Percentiles rank a stretch among this genome's conserved stretches.
Evolutionary conservation across 2,113 vertebrate species (phyloP).

Genomic region (Hemiprocne comata): DNA sequence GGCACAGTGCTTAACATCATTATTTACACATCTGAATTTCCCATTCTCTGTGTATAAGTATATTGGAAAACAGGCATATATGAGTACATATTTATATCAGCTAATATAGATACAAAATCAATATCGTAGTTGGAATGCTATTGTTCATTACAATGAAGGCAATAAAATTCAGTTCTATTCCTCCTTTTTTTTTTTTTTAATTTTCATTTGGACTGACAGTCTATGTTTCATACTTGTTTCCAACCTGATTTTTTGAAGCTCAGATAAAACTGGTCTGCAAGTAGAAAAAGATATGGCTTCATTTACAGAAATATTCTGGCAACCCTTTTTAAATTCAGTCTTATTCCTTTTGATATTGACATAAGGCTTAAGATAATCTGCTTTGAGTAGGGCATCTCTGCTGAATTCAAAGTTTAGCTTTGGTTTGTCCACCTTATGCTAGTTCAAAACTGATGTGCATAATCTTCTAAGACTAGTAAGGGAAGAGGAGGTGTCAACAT

Average conservation of each 20-base stretch:
- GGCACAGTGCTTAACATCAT: constrained; percentile 46
- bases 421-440: neutral
- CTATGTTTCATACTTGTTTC: neutral
- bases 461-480: neutral
- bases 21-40: constrained; percentile 51
- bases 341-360: neutral
- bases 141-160: neutral
- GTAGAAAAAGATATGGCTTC: neutral
- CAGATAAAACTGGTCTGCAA: neutral
- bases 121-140: neutral
- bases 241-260: neutral
- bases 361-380: neutral
- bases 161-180: neutral
- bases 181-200: neutral
- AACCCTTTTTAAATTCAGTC: neutral
- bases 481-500: neutral
- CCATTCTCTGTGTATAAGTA: neutral
- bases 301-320: neutral
- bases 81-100: neutral
- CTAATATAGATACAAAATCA: neutral
- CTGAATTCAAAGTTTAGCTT: neutral
- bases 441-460: neutral
- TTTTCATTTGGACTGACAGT: neutral
- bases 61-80: neutral
- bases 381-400: neutral